Evolutionary conservation across 2,113 vertebrate genomes (phyloP).

Genomic region (Dryoscopus gambensis): DNA sequence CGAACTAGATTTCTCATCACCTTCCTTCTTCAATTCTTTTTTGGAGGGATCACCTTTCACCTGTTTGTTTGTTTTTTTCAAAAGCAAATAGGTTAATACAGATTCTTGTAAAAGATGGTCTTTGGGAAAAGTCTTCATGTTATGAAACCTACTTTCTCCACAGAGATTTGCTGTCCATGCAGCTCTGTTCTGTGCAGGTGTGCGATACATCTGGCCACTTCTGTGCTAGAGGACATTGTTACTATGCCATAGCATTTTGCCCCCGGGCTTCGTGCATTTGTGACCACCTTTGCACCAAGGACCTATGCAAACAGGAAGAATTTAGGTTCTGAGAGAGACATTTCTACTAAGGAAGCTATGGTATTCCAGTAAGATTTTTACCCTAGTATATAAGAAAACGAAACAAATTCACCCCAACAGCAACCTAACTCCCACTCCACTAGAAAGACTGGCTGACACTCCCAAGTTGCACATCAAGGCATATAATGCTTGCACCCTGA

Average conservation of each 20-base stretch:
- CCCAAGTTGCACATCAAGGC: background rate
- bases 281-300: conserved; percentile 95
- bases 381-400: background rate
- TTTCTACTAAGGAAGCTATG: background rate
- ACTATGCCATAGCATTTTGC: conserved; percentile 96
- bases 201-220: conserved; percentile 89
- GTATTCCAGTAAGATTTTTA: background rate
- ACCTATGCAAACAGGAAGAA: conserved; percentile 75
- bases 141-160: conserved; percentile 85
- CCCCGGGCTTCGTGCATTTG: conserved; percentile 94
- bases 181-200: conserved; percentile 94
- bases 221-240: conserved; percentile 92
- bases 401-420: background rate
- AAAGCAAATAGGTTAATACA: background rate
- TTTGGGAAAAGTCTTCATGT: background rate
- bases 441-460: background rate
- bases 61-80: conserved; percentile 67
- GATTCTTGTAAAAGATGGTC: background rate
- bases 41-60: conserved; percentile 96
- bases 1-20: conserved; percentile 84
- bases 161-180: conserved; percentile 94
- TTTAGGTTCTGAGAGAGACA: background rate
- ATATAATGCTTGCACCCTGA: background rate
- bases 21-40: conserved; percentile 93
- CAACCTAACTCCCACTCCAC: background rate